Evolutionary conservation across 2,888 invertebrate genomes (phyloP).

Genomic region (Mesochorus sp.): DNA sequence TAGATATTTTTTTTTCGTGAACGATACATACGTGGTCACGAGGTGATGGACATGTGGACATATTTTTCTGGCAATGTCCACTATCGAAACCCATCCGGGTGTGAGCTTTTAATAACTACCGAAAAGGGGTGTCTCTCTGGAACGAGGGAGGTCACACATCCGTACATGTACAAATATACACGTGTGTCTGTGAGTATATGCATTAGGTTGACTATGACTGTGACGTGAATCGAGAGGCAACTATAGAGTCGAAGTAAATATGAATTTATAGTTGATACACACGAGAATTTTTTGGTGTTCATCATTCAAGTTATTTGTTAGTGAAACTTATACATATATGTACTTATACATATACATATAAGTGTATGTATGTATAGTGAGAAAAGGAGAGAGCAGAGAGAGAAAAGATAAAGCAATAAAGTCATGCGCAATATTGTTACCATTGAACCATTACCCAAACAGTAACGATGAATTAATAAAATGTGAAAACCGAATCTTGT

Average conservation of each 20-base stretch:
- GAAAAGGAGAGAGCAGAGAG: too few species aligned
- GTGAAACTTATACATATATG: too few species aligned
- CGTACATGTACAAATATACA: not conserved
- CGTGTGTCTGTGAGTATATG: not conserved
- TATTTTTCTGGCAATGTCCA: constrained; percentile 50
- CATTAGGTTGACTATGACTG: constrained; percentile 52
- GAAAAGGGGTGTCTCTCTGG: constrained; percentile 27
- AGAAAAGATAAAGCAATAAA: constrained; percentile 12
- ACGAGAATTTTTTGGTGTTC: constrained; percentile 4
- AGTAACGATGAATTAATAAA: constrained; percentile 2
- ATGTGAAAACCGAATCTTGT: too few species aligned
- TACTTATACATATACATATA: too few species aligned
- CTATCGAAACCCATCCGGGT: constrained; percentile 33
- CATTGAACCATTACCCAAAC: not conserved
- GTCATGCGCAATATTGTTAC: constrained; percentile 22
- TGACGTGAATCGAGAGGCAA: constrained; percentile 44
- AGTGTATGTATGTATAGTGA: too few species aligned
- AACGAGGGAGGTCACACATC: constrained; percentile 7
- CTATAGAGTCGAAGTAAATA: constrained; percentile 37
- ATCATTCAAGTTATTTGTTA: too few species aligned
- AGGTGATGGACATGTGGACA: constrained; percentile 51
- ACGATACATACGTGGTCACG: constrained; percentile 1
- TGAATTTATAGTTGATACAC: constrained; percentile 38
- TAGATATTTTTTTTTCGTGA: not conserved
- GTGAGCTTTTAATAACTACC: constrained; percentile 49